Percentiles rank a stretch among this genome's conserved stretches.
Conservation (phyloP, 1,140 invertebrate genomes). For the Eubasilissa regina region DNA sequence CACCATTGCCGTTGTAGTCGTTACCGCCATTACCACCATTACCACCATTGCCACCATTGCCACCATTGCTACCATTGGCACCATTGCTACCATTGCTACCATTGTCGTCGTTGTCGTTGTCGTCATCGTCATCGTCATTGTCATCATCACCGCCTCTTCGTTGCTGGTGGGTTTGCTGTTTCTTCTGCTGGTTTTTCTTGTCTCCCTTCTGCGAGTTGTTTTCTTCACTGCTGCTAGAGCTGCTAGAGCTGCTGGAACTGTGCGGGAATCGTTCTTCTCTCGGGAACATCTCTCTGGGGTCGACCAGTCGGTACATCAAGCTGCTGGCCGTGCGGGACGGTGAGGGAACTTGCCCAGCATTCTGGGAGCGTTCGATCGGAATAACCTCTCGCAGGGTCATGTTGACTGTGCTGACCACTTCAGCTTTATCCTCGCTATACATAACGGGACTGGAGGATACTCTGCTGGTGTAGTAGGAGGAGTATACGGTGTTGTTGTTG, state of each 20-base stretch:
- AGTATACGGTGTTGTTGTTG: conserved; percentile 75
- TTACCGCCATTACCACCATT: no score
- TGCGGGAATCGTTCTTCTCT: neutral
- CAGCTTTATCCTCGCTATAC: conserved; percentile 74
- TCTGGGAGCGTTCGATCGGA: conserved; percentile 62
- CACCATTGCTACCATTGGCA: no score
- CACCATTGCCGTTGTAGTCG: no score
- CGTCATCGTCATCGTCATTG: no score
- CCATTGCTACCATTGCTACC: no score
- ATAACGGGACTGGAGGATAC: conserved; percentile 73
- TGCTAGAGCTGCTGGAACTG: conserved; percentile 36
- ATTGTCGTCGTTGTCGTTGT: no score
- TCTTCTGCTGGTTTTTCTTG: conserved; percentile 43
- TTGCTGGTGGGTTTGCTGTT: neutral
- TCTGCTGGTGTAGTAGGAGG: conserved; percentile 74
- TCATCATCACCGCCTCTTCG: no score
- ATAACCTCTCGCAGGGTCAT: conserved; percentile 66
- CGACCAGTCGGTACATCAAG: conserved; percentile 71
- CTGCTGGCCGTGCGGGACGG: conserved; percentile 68
- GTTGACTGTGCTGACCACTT: conserved; percentile 74
- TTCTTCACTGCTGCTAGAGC: conserved; percentile 2
- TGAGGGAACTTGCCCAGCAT: conserved; percentile 66
- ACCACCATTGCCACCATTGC: no score
- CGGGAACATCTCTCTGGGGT: neutral
- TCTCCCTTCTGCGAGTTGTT: neutral